Base-by-base conservation (phyloP, 2,888 invertebrate genomes). In the Himalopsyche tibetana region DNA sequence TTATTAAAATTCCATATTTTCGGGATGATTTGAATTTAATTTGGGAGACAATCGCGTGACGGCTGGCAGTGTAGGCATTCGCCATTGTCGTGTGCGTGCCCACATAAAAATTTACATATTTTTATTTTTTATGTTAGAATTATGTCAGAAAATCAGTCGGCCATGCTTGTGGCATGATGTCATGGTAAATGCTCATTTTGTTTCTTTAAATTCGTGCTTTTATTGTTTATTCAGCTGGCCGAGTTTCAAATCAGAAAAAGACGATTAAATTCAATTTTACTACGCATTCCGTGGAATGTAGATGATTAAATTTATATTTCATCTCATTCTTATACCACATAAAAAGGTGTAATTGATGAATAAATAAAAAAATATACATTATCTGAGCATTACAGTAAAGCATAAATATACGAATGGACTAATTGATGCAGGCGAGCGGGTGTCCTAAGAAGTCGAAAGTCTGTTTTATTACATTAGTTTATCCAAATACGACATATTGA, bases 1-100 rank as follows among this genome's bases (percentile, higher is more conserved):
- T 63, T 63, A 63, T 63, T 63, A 63, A 63, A 63, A 63, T 63
- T 63, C 63, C 63, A 28, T 63, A 63, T 63, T 63, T 63, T 63
- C 63, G 63, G 19, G 63, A 63, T 28, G 63, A 63, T 63, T 63
- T 63, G 63, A 63, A 63, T 63, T 63, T 63, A 63, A 63, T 63
- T 63, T 63, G 19, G 63, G 63, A 19, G 63, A 63, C 63, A 63
- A 63, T 63, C 63, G 63, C 63, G 63, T 63, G 63, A 63, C 11
- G 63, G n/a, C 28, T 11, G 9, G 63, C 19, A 63, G 19, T 63
- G 63, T 63, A 19, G 63, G 63, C 63, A 63, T 63, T 8, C 63
- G 19, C 63, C 63, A 19, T 63, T 63, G 19, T 63, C 11, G 63
- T 63, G 63, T 63, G 63, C 63, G 63, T 63, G 63, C 63, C 63